A percentile compares a stretch with the other conserved stretches of the same genome.
phyloP scores from a whole-genome alignment of 2,113 vertebrate genomes.

The Gnathonemus echidnorhynchus region DNA sequence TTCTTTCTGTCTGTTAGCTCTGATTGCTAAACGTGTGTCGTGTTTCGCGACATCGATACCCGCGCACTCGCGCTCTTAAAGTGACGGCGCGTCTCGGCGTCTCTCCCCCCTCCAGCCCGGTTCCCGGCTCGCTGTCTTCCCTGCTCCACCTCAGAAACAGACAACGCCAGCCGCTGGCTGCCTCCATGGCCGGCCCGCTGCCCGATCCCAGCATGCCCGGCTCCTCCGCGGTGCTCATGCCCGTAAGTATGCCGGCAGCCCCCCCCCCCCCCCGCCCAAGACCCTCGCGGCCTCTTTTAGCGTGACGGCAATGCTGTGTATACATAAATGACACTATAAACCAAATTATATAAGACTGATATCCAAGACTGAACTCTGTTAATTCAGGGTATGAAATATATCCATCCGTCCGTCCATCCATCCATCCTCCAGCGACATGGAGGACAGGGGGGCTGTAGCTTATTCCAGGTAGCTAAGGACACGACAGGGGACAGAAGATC shows the following conservation, averaged over 20 bases:
- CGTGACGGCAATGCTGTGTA: background rate
- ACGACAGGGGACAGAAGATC: background rate
- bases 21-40: background rate
- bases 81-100: background rate
- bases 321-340: background rate
- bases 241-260: slow-evolving; percentile 62
- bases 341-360: background rate
- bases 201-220: slow-evolving; percentile 90
- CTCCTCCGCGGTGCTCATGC: slow-evolving; percentile 84
- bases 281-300: background rate
- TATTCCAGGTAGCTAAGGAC: background rate
- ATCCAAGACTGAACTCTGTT: background rate
- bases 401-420: background rate
- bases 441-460: background rate
- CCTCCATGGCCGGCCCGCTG: slow-evolving; percentile 87
- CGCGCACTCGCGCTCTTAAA: background rate
- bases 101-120: slow-evolving; percentile 62
- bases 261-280: background rate
- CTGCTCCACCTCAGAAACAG: slow-evolving; percentile 85
- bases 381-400: background rate
- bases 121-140: slow-evolving; percentile 83
- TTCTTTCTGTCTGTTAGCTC: background rate
- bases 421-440: background rate
- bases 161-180: slow-evolving; percentile 88
- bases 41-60: background rate